Evolutionary conservation across 2,113 vertebrate species (phyloP), one percentile per base, ranked within the genome.

Genomic region (Emydocephalus ijimae): DNA sequence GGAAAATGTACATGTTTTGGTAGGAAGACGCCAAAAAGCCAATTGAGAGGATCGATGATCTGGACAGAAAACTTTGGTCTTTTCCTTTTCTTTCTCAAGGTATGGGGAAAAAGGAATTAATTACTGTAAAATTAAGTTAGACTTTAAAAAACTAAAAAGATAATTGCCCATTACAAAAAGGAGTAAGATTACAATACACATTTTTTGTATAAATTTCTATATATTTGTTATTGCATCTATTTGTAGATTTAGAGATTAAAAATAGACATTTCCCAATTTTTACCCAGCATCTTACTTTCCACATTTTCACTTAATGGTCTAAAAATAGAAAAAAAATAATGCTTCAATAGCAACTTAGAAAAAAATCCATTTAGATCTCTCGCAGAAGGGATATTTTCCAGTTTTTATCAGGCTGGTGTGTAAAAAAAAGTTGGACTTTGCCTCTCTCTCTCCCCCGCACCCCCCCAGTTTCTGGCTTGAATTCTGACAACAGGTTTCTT

Each of bases 11-110:
- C 95, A 92, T 92, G 81, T 94, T 93, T 94, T 93, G 92, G 92
- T 92, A 85, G 52, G 95, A 90, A 87, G 92, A 92, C 94, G 94
- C 50, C 50, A 95, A 94, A 96, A 92, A 94, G 93, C 94, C 94
- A 96, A 96, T 94, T 94, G 93, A 93, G 91, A 96, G 94, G 92
- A 91, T 94, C 96, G 96, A 96, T 95, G 95, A 96, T 95, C 94
- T 94, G 94, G n/a, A 57, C n/a, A 88, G 90, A 92, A 92, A 85
- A 89, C 39, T 89, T 74, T 89, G 54, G 34, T 85, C 29, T 55
- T 59, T 29, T 92, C 57, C n/a, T 81, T 21, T 74, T 94, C 59
- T 90, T 50, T 93, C 92, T 88, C 85, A 34, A 48, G 92, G 92
- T 93, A 94, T 74, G 45, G n/a, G 92, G 93, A 89, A 94, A 93